Evolutionary conservation across 2,888 invertebrate species (phyloP).

Genomic region (Stomorhina lunata): DNA sequence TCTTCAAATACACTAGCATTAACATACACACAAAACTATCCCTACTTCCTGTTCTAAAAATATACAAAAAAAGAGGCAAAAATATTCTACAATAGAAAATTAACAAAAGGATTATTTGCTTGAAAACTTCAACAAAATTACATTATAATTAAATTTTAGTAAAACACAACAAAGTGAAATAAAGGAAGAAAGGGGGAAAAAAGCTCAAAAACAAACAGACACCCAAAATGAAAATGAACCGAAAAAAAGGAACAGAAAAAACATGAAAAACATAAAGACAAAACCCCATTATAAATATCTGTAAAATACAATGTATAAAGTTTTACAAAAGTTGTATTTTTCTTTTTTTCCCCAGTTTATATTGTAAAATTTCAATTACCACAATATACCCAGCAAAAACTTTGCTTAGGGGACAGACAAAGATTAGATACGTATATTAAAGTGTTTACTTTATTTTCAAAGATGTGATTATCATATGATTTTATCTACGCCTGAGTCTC

Average conservation of each 20-base stretch:
- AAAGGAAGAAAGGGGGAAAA: not conserved
- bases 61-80: not conserved
- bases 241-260: not conserved
- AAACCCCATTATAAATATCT: not conserved
- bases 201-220: not conserved
- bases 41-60: not conserved
- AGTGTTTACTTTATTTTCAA: no score
- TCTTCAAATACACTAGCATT: not conserved
- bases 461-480: no score
- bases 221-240: not conserved
- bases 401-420: not conserved
- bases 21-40: not conserved
- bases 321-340: slow-evolving; percentile 3
- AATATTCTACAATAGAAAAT: slow-evolving; percentile 16
- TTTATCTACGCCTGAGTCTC: no score
- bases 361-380: slow-evolving; percentile 58
- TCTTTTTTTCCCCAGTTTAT: no score
- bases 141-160: slow-evolving; percentile 62
- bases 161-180: slow-evolving; percentile 42
- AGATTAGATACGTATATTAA: no score
- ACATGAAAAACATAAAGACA: not conserved
- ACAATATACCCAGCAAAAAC: not conserved
- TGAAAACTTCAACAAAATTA: slow-evolving; percentile 54
- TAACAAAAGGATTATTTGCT: slow-evolving; percentile 60
- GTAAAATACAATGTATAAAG: not conserved